A percentile compares a stretch with the other conserved stretches of the same genome.
Conservation (phyloP, 1,140 invertebrate species). For the Choristoneura fumiferana region DNA sequence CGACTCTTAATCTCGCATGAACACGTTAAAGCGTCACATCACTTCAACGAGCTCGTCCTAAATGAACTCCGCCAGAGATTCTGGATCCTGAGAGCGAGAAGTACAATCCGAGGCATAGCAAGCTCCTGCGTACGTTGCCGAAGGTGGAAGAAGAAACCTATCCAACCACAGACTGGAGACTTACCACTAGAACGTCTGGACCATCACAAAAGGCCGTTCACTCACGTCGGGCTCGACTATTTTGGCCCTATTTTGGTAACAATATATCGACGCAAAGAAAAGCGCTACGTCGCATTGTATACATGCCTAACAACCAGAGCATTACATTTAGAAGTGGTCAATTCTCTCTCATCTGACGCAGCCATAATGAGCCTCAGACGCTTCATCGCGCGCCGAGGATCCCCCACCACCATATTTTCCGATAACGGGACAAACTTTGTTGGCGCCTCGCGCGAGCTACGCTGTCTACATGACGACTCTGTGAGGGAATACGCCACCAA, state of each 20-base stretch:
- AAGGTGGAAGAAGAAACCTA: too few species aligned
- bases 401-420: conserved; percentile 32
- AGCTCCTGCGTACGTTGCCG: too few species aligned
- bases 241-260: too few species aligned
- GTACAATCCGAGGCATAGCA: too few species aligned
- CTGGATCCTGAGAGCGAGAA: too few species aligned
- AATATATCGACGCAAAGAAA: neutral
- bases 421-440: conserved; percentile 59
- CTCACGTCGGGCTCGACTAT: too few species aligned
- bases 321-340: conserved; percentile 35
- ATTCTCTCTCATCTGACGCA: conserved; percentile 21
- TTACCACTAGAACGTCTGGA: too few species aligned
- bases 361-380: conserved; percentile 51
- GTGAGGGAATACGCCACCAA: neutral
- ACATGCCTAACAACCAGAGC: conserved; percentile 36
- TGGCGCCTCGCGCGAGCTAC: neutral
- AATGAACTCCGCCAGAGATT: too few species aligned
- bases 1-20: neutral
- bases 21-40: too few species aligned
- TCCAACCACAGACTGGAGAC: too few species aligned
- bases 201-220: too few species aligned
- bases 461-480: neutral
- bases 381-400: conserved; percentile 57
- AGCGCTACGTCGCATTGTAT: conserved; percentile 23
- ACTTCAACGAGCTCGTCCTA: too few species aligned